Evolutionary conservation across 2,797 vertebrate genomes (phyloP).

Genomic region (Lacerta agilis): DNA sequence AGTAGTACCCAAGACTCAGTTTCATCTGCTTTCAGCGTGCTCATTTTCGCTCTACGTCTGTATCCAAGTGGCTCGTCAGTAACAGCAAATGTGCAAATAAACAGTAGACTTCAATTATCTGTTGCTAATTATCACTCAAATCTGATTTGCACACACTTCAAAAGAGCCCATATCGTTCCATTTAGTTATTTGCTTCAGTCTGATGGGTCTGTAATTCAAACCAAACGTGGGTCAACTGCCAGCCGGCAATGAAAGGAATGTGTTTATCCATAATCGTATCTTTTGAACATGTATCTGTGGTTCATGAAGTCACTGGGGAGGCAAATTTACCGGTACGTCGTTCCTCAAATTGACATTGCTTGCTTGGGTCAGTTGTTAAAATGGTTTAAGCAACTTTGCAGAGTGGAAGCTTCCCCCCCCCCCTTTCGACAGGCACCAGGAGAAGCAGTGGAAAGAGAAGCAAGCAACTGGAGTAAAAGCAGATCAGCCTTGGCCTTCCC

Average conservation of each 20-base stretch:
- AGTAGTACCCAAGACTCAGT: neutral
- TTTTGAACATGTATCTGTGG: constrained; percentile 37
- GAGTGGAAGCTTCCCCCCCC: neutral
- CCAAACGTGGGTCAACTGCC: constrained; percentile 73
- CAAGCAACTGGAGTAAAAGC: neutral
- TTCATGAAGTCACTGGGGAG: constrained; percentile 48
- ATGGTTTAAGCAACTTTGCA: neutral
- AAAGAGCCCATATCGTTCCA: constrained; percentile 71
- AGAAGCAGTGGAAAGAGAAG: neutral
- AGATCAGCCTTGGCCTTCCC: neutral
- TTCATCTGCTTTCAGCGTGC: neutral
- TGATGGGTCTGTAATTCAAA: constrained; percentile 76
- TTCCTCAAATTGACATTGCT: constrained; percentile 42
- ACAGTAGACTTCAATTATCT: constrained; percentile 68
- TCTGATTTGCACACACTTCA: constrained; percentile 78
- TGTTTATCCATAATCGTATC: constrained; percentile 61
- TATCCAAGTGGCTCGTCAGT: constrained; percentile 33
- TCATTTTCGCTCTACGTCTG: neutral
- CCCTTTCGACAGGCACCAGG: neutral
- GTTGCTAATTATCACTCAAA: constrained; percentile 78
- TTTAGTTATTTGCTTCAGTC: constrained; percentile 73
- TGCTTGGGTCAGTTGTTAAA: constrained; percentile 42
- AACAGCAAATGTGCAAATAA: constrained; percentile 25
- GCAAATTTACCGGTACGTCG: constrained; percentile 54
- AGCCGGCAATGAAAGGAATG: constrained; percentile 59